Conservation (phyloP, 2,797 vertebrate species). For the Lacerta agilis region DNA sequence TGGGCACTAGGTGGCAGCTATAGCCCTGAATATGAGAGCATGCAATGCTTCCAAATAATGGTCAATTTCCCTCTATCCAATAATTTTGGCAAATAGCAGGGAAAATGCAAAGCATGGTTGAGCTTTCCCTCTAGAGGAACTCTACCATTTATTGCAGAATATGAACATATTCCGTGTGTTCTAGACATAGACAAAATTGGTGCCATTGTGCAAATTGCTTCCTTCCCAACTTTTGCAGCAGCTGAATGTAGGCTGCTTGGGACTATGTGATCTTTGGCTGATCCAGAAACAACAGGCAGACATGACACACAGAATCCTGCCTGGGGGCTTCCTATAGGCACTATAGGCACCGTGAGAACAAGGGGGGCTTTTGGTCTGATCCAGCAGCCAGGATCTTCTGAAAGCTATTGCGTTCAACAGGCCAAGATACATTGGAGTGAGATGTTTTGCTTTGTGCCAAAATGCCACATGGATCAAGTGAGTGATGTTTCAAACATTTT, state of each 20-base stretch:
- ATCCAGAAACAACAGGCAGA: not conserved
- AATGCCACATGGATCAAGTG: not conserved
- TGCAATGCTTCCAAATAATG: not conserved
- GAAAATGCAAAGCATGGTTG: too few relatives aligned
- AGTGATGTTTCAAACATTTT: too few relatives aligned
- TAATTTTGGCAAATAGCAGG: not conserved
- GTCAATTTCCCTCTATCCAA: not conserved
- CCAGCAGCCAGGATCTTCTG: not conserved
- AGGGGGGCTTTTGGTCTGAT: not conserved
- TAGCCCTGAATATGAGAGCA: not conserved
- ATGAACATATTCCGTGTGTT: not conserved
- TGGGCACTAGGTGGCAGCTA: conserved; percentile 19
- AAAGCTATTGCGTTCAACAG: not conserved
- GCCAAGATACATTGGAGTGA: not conserved
- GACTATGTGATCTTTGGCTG: not conserved
- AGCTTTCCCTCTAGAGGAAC: not conserved
- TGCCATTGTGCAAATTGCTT: not conserved
- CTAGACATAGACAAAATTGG: not conserved
- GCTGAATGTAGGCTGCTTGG: not conserved
- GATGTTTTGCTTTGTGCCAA: not conserved
- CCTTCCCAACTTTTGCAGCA: not conserved
- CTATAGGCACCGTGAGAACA: too few relatives aligned
- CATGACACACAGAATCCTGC: not conserved
- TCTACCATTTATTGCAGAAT: not conserved
- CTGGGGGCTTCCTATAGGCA: too few relatives aligned